These are phyloP conservation scores for Colinus virginianus DNA, from an alignment of 2,113 vertebrate genomes.

Conservation along the genomic window DNA sequence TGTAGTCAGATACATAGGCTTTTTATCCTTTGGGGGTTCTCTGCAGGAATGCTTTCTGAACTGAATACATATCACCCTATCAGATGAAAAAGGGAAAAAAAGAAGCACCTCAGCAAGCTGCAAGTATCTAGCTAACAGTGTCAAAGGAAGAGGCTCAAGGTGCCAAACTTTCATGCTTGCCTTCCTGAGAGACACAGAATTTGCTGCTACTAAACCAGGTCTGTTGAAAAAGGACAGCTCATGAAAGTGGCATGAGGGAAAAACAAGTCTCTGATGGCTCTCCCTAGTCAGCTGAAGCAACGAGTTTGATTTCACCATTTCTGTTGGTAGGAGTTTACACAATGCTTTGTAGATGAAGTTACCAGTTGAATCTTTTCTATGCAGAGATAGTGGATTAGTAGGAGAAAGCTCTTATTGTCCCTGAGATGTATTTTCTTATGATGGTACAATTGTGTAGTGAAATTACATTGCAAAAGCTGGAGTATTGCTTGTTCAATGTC, in stretches of 20 bases:
- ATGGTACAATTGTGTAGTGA: background rate
- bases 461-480: background rate
- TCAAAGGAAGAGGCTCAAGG: constrained; percentile 40
- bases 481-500: background rate
- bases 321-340: background rate
- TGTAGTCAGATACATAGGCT: constrained; percentile 52
- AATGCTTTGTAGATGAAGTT: background rate
- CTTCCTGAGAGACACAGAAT: constrained; percentile 32
- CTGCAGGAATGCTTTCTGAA: constrained; percentile 41
- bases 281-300: background rate
- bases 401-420: background rate
- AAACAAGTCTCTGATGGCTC: background rate
- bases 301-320: constrained; percentile 6
- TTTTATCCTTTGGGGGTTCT: constrained; percentile 29
- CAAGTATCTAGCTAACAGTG: constrained; percentile 8
- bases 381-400: background rate
- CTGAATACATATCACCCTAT: constrained; percentile 29
- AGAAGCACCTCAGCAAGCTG: background rate
- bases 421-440: background rate
- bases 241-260: background rate
- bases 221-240: background rate
- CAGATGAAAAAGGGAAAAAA: background rate
- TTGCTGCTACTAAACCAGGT: constrained; percentile 44
- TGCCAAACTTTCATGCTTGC: constrained; percentile 9
- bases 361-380: background rate